These are phyloP conservation scores for Trilocha varians DNA, from an alignment of 2,888 invertebrate genomes.

Conservation along the genomic window DNA sequence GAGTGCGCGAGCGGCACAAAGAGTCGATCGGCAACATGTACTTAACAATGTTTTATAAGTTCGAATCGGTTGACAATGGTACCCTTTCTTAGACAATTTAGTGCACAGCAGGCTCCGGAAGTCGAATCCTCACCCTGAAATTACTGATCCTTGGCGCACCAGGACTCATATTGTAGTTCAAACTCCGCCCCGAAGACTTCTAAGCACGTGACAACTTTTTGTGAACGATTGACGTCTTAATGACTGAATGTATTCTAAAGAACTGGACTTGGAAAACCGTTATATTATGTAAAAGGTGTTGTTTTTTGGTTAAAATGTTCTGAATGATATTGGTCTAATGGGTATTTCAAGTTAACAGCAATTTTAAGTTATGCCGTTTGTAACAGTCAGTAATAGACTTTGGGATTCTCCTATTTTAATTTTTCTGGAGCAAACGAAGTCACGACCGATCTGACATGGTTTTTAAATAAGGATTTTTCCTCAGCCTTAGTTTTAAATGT, in stretches of 20 bases:
- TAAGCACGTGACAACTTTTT: slow-evolving; percentile 58
- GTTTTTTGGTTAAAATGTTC: too few relatives aligned
- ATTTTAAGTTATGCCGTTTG: too few relatives aligned
- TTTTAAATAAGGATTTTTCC: too few relatives aligned
- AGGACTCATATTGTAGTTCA: slow-evolving; percentile 48
- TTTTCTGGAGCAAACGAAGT: too few relatives aligned
- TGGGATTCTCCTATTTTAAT: too few relatives aligned
- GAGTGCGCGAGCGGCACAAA: slow-evolving; percentile 62
- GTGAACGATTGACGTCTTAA: slow-evolving; percentile 22
- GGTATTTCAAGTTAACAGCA: too few relatives aligned
- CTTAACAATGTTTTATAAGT: slow-evolving; percentile 63
- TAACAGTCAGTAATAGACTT: too few relatives aligned
- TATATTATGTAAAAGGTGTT: background rate
- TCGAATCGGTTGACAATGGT: slow-evolving; percentile 69
- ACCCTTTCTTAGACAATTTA: slow-evolving; percentile 71
- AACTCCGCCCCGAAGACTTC: slow-evolving; percentile 59
- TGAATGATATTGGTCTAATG: too few relatives aligned
- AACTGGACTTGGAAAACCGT: slow-evolving; percentile 4
- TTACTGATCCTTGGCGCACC: slow-evolving; percentile 59
- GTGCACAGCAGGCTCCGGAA: slow-evolving; percentile 65
- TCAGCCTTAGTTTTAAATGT: too few relatives aligned
- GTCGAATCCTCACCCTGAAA: slow-evolving; percentile 53
- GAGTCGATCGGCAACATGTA: slow-evolving; percentile 62
- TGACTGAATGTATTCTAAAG: slow-evolving; percentile 5
- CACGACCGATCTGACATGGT: too few relatives aligned